Percentiles rank a stretch among this genome's conserved stretches.
Conservation (phyloP, 2,797 vertebrate genomes). For the Sebastes goodei region DNA sequence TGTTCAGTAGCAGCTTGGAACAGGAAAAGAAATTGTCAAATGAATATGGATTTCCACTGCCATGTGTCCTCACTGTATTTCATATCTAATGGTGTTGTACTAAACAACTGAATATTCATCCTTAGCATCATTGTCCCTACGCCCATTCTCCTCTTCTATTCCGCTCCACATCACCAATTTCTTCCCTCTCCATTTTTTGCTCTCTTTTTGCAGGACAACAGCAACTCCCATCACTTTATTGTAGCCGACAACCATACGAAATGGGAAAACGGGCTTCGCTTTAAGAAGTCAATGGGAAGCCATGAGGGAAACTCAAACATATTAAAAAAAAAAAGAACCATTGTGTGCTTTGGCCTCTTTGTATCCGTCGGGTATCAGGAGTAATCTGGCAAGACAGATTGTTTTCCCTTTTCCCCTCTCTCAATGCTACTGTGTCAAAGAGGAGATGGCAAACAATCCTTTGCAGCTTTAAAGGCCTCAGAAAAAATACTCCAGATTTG, state of each 20-base stretch:
- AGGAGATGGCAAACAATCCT: conserved; percentile 1
- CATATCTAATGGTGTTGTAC: neutral
- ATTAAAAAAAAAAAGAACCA: neutral
- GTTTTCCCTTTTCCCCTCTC: conserved; percentile 28
- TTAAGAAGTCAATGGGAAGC: conserved; percentile 63
- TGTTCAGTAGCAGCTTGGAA: neutral
- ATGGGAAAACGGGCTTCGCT: conserved; percentile 57
- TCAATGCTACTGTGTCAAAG: conserved; percentile 23
- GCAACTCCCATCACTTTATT: conserved; percentile 63
- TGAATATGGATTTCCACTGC: neutral
- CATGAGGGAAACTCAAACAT: conserved; percentile 34
- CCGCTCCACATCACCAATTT: conserved; percentile 47
- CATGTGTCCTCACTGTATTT: neutral
- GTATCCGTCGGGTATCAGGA: conserved; percentile 45
- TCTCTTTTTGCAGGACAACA: conserved; percentile 58
- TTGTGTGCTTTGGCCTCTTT: conserved; percentile 39
- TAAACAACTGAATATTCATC: conserved; percentile 15
- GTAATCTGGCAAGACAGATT: conserved; percentile 54
- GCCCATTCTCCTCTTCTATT: conserved; percentile 25
- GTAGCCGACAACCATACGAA: conserved; percentile 70
- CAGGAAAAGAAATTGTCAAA: neutral
- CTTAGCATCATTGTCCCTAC: neutral
- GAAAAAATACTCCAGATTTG: neutral
- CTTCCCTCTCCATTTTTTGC: conserved; percentile 42
- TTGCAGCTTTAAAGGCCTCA: neutral